A percentile compares a stretch with the other conserved stretches of the same genome.
Evolutionary conservation across 2,797 vertebrate species (phyloP).

Genomic region (Macropus fuliginosus): DNA sequence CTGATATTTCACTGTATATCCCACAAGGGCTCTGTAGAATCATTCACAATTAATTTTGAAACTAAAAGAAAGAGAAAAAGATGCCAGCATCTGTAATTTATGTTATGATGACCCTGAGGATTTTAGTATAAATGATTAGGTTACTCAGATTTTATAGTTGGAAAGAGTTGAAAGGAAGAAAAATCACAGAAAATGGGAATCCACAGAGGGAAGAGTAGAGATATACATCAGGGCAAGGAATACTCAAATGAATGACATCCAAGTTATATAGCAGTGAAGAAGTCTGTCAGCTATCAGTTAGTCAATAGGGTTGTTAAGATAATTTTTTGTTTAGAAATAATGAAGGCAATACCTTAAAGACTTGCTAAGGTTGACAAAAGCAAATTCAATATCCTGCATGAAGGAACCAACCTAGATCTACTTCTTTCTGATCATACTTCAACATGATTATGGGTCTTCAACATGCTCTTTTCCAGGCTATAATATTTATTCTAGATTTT

Average conservation of each 20-base stretch:
- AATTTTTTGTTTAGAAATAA: not conserved
- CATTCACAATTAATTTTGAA: not conserved
- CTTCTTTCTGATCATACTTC: not conserved
- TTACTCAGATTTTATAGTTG: not conserved
- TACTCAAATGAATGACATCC: not conserved
- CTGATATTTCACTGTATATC: not conserved
- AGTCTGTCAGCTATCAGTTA: not conserved
- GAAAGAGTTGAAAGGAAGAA: not conserved
- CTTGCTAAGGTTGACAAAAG: not conserved
- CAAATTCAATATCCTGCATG: not conserved
- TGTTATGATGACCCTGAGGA: not conserved
- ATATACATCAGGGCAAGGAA: not conserved
- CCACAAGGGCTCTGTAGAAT: not conserved
- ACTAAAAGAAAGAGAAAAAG: not conserved
- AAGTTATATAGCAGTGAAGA: not conserved
- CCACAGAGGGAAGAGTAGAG: not conserved
- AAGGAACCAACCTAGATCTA: not conserved
- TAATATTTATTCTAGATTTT: not conserved
- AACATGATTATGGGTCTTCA: not conserved
- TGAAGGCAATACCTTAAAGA: not conserved
- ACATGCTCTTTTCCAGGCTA: not conserved
- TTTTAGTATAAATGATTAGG: not conserved
- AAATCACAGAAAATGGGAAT: not conserved
- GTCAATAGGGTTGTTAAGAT: not conserved
- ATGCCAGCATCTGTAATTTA: not conserved